A percentile compares a stretch with the other conserved stretches of the same genome.
phyloP scores from a whole-genome alignment of 2,888 invertebrate genomes.

The Timema podura region DNA sequence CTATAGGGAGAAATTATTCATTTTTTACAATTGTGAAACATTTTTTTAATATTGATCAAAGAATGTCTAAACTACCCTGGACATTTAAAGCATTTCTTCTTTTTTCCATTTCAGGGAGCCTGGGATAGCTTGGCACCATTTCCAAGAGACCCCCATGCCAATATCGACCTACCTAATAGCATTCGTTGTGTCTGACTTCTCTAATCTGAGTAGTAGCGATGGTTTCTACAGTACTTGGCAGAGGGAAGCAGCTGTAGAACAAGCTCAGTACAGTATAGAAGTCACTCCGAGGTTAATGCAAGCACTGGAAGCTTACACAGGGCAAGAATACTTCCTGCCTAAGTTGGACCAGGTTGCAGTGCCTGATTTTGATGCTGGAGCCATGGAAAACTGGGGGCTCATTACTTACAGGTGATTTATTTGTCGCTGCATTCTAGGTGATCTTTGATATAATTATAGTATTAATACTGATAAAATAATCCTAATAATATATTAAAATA shows the following conservation, averaged over 20 bases:
- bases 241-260: background rate
- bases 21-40: no score
- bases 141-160: constrained; percentile 50
- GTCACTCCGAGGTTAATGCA: background rate
- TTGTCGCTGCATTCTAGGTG: no score
- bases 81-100: no score
- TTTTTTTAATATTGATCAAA: no score
- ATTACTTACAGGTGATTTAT: background rate
- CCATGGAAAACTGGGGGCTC: constrained; percentile 14
- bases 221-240: constrained; percentile 40
- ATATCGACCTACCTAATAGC: constrained; percentile 50
- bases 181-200: constrained; percentile 25
- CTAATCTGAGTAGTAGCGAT: constrained; percentile 4
- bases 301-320: background rate
- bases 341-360: constrained; percentile 9
- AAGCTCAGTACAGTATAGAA: constrained; percentile 6
- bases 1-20: no score
- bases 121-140: constrained; percentile 37
- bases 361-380: constrained; percentile 1
- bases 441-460: no score
- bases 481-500: no score
- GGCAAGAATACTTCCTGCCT: constrained; percentile 6
- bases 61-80: no score
- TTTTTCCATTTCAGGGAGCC: no score
- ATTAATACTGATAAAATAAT: no score